Evolutionary conservation across 2,888 invertebrate species (phyloP).

Genomic region (Meteorus colon): DNA sequence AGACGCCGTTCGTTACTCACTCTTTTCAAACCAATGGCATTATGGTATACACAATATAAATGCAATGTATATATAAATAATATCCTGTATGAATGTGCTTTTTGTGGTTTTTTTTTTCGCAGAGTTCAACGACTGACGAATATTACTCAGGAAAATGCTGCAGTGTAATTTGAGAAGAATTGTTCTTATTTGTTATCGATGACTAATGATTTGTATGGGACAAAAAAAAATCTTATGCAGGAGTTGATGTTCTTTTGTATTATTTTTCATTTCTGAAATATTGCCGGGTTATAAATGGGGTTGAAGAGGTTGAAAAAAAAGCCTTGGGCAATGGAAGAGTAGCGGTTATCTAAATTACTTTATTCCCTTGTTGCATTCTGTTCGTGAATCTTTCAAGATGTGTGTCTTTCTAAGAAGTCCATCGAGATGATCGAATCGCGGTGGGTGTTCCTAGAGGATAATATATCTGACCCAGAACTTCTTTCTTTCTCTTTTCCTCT

Average conservation of each 20-base stretch:
- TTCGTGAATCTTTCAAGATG: constrained; percentile 45
- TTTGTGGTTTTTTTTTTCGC: not conserved
- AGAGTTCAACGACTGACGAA: constrained; percentile 8
- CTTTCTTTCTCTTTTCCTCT: constrained; percentile 34
- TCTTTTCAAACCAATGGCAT: not conserved
- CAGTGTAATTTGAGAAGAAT: not conserved
- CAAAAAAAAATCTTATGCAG: not conserved
- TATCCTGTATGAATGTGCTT: not conserved
- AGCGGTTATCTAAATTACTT: constrained; percentile 63
- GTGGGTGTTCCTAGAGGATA: constrained; percentile 59
- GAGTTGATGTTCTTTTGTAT: not conserved
- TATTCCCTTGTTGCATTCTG: constrained; percentile 55
- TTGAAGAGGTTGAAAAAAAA: not conserved
- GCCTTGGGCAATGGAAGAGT: constrained; percentile 25
- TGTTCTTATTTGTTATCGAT: constrained; percentile 4
- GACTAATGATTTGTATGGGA: not conserved
- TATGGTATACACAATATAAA: not conserved
- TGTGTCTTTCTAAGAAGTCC: constrained; percentile 45
- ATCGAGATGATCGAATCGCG: constrained; percentile 57
- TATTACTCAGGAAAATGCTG: not conserved
- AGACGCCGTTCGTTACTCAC: constrained; percentile 15
- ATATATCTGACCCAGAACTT: constrained; percentile 20
- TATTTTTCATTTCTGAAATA: not conserved
- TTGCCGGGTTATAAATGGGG: not conserved
- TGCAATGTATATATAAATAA: not conserved